A percentile compares a stretch with the other conserved stretches of the same genome.
phyloP scores from a whole-genome alignment of 2,888 invertebrate genomes.

The Apodemia mormo region DNA sequence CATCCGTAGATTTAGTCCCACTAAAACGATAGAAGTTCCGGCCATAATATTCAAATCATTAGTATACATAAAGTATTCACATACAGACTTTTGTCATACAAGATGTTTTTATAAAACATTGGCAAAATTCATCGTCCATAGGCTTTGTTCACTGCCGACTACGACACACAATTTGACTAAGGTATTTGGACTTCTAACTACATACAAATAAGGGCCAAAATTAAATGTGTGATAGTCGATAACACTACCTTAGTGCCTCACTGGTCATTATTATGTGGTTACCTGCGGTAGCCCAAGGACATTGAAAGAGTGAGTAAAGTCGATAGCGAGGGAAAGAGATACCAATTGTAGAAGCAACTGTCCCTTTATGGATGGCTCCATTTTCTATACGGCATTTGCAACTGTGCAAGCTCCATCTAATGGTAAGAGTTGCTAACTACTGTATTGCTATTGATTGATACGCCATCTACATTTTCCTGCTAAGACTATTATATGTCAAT shows the following conservation, averaged over 20 bases:
- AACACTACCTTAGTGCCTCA: not conserved
- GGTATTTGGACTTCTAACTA: not conserved
- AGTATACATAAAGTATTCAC: too few relatives aligned
- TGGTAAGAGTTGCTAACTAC: not conserved
- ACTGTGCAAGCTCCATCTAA: not conserved
- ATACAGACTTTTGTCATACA: too few relatives aligned
- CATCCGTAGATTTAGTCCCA: too few relatives aligned
- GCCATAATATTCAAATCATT: too few relatives aligned
- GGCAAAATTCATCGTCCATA: not conserved
- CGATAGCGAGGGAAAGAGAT: not conserved
- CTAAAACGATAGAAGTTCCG: too few relatives aligned
- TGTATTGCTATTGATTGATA: not conserved
- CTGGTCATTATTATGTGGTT: not conserved
- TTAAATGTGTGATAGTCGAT: not conserved
- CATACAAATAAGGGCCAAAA: not conserved
- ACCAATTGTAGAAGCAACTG: not conserved
- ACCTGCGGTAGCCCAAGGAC: slow-evolving; percentile 3
- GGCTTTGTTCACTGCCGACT: not conserved
- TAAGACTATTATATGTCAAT: too few relatives aligned
- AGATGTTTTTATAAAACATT: too few relatives aligned
- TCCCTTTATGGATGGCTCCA: not conserved
- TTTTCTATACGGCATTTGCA: not conserved
- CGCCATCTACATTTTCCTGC: not conserved
- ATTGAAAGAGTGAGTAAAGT: slow-evolving; percentile 6
- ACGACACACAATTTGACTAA: not conserved